These are phyloP conservation scores for Sander vitreus DNA, from an alignment of 2,113 vertebrate genomes.

Conservation along the genomic window DNA sequence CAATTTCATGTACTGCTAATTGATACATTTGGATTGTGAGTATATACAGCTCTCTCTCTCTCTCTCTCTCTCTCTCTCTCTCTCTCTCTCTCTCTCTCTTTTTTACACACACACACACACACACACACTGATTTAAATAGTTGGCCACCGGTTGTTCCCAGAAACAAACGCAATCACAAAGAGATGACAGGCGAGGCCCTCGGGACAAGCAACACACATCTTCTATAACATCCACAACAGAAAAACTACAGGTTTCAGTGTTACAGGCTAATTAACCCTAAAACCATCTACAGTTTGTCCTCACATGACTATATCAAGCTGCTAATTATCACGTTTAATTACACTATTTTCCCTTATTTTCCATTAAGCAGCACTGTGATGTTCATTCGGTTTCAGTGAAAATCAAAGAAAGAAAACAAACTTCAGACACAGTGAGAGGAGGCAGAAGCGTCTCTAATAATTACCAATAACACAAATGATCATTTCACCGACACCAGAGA, in stretches of 20 bases:
- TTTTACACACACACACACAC: slow-evolving; percentile 4
- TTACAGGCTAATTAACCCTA: slow-evolving; percentile 19
- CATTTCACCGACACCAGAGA: background rate
- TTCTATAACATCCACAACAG: background rate
- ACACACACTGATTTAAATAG: background rate
- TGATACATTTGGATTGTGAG: no score
- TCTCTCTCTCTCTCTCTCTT: no score
- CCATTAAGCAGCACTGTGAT: background rate
- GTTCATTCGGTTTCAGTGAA: background rate
- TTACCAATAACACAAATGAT: slow-evolving; percentile 11
- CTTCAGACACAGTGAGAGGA: slow-evolving; percentile 4
- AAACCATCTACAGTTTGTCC: slow-evolving; percentile 9
- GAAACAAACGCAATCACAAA: slow-evolving; percentile 55
- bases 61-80: no score
- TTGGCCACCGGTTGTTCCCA: slow-evolving; percentile 32
- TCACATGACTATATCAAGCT: slow-evolving; percentile 29
- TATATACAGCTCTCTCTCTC: background rate
- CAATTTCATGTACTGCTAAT: no score
- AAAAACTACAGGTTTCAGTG: background rate
- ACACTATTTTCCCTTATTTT: background rate
- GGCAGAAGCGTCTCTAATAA: background rate
- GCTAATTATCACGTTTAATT: slow-evolving; percentile 32
- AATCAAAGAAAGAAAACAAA: background rate
- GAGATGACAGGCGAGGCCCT: slow-evolving; percentile 43
- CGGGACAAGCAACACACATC: slow-evolving; percentile 47